phyloP scores from a whole-genome alignment of 2,113 vertebrate species.

The Pelodiscus sinensis region DNA sequence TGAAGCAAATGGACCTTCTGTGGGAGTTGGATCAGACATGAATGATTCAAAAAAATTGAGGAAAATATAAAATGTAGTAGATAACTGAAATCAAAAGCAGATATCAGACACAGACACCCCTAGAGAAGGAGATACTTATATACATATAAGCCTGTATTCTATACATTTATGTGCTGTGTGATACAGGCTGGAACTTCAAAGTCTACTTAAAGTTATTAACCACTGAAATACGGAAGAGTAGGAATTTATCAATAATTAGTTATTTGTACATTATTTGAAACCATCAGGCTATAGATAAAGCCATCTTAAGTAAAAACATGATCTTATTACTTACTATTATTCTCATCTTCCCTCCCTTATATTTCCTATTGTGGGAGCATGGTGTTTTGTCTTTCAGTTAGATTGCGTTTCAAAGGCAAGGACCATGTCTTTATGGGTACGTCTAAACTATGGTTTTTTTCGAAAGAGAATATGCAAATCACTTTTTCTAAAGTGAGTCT shows the following conservation, averaged over 20 bases:
- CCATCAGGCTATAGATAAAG: not conserved
- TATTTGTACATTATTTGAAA: not conserved
- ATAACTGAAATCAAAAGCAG: not conserved
- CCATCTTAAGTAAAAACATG: not conserved
- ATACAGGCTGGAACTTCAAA: not conserved
- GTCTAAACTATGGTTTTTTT: no score
- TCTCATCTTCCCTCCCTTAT: not conserved
- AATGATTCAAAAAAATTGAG: not conserved
- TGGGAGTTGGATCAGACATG: not conserved
- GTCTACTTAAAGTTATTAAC: not conserved
- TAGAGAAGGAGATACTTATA: not conserved
- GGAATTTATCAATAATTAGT: not conserved
- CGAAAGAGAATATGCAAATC: no score
- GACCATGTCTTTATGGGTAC: not conserved
- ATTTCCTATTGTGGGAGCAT: not conserved
- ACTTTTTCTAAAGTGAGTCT: no score
- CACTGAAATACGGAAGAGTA: not conserved
- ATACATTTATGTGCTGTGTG: accelerated
- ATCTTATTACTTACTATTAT: not conserved
- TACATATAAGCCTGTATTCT: not conserved
- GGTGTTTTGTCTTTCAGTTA: not conserved
- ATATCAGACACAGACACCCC: not conserved
- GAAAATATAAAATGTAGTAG: not conserved
- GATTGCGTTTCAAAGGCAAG: not conserved
- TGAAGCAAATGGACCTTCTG: not conserved